Conservation (phyloP, 2,113 vertebrate species). For the Paramormyrops kingsleyae region DNA sequence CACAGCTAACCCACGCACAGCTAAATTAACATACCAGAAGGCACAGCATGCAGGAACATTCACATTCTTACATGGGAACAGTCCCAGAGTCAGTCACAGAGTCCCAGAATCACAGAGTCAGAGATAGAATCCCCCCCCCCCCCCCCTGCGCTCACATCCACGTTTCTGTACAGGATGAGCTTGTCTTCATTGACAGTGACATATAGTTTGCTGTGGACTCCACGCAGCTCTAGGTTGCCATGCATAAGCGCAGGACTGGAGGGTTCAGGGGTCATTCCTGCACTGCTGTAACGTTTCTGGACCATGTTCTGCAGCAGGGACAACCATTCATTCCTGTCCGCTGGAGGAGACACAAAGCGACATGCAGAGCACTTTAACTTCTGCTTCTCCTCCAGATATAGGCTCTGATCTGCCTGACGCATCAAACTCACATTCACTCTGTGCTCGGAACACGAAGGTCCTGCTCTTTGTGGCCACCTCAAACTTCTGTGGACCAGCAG, state of each 20-base stretch:
- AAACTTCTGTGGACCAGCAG: slow-evolving; percentile 62
- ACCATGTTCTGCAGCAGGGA: slow-evolving; percentile 48
- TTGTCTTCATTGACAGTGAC: slow-evolving; percentile 56
- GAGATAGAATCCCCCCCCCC: not conserved
- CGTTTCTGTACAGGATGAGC: slow-evolving; percentile 69
- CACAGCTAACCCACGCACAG: not conserved
- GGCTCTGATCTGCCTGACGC: not conserved
- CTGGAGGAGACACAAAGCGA: slow-evolving; percentile 33
- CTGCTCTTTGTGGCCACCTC: slow-evolving; percentile 68
- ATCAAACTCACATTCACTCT: slow-evolving; percentile 57
- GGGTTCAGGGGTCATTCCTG: not conserved
- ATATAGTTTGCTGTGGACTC: slow-evolving; percentile 64
- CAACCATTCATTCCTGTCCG: slow-evolving; percentile 62
- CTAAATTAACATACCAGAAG: not conserved
- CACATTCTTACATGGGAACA: not conserved
- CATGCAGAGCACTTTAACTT: not conserved
- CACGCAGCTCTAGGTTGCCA: slow-evolving; percentile 65
- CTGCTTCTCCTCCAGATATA: not conserved
- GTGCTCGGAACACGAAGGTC: slow-evolving; percentile 68
- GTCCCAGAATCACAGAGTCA: not conserved
- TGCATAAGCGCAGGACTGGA: slow-evolving; percentile 32
- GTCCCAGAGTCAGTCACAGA: not conserved
- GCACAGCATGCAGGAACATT: not conserved
- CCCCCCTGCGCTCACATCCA: slow-evolving; percentile 49
- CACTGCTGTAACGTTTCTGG: slow-evolving; percentile 13